Evolutionary conservation across 2,113 vertebrate species (phyloP).

Genomic region (Natator depressus): DNA sequence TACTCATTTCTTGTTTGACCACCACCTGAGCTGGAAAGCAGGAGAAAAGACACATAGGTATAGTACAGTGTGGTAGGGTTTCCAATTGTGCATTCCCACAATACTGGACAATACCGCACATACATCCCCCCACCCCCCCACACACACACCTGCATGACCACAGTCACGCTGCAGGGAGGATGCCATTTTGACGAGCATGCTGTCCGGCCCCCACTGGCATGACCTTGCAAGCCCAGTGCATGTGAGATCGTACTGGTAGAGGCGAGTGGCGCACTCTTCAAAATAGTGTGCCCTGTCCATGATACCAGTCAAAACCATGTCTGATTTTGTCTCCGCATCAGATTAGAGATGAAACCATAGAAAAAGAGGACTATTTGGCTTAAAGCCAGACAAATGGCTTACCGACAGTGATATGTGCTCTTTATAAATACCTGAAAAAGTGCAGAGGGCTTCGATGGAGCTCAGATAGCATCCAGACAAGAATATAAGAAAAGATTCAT

Average conservation of each 20-base stretch:
- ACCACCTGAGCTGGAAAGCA: not conserved
- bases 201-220: too few species aligned
- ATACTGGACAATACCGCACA: too few species aligned
- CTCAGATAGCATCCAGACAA: conserved; percentile 8
- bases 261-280: not conserved
- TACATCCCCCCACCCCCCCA: too few species aligned
- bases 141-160: too few species aligned
- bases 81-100: too few species aligned
- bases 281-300: not conserved
- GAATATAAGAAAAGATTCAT: conserved; percentile 52
- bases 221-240: not conserved
- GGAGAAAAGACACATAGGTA: not conserved
- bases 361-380: not conserved
- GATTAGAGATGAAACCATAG: not conserved
- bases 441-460: not conserved
- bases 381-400: not conserved
- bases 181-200: not conserved
- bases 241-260: not conserved
- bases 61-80: too few species aligned
- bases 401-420: not conserved
- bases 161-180: too few species aligned
- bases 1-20: not conserved
- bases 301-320: not conserved
- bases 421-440: not conserved
- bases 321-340: not conserved